These are phyloP conservation scores for Tenthredo scrophulariae DNA, from an alignment of 2,888 invertebrate species.

Conservation along the genomic window DNA sequence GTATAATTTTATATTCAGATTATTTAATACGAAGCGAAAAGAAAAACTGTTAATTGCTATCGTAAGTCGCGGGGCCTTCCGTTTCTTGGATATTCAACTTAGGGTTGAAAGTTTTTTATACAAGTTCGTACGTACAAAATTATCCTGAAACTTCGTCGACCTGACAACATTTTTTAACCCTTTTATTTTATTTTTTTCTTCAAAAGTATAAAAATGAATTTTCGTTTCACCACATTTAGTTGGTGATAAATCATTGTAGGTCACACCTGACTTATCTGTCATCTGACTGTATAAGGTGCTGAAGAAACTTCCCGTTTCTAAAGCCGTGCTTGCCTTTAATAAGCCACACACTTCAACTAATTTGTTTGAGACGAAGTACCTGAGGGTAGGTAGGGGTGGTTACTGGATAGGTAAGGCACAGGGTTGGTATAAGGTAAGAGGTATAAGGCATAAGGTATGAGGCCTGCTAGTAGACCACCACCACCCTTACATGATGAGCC, in stretches of 20 bases:
- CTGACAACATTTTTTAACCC: too few species aligned
- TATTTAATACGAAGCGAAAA: background rate
- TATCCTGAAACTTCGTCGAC: too few species aligned
- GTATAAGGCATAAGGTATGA: too few species aligned
- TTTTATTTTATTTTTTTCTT: too few species aligned
- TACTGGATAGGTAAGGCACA: background rate
- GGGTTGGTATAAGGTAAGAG: background rate
- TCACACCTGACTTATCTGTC: conserved; percentile 53
- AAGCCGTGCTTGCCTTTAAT: conserved; percentile 45
- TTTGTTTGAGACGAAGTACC: conserved; percentile 45
- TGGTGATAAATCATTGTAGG: conserved; percentile 26
- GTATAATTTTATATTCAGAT: background rate
- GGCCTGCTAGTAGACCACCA: background rate
- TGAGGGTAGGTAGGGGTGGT: background rate
- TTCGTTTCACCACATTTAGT: background rate
- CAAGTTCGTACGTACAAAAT: too few species aligned
- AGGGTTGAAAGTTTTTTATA: too few species aligned
- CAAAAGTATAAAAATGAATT: background rate
- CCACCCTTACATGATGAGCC: background rate
- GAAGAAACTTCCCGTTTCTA: background rate
- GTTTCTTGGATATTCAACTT: background rate
- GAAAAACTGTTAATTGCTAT: background rate
- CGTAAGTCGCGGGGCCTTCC: background rate
- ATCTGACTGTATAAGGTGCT: conserved; percentile 32
- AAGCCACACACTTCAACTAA: conserved; percentile 52